Evolutionary conservation across 2,797 vertebrate species (phyloP).

Genomic region (Prunella strophiata): DNA sequence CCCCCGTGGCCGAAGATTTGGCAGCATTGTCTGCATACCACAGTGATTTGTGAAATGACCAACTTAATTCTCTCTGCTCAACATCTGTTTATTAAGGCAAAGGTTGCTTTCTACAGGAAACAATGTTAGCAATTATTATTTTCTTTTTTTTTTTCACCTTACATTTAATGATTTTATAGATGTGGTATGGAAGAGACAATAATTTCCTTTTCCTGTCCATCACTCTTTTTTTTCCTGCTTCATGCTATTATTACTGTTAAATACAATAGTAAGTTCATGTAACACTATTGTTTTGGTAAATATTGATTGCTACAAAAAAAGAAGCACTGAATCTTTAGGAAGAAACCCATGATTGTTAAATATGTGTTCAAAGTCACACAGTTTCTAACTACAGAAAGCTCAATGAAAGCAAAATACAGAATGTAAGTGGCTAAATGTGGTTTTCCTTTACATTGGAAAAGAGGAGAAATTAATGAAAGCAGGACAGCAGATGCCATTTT

Average conservation of each 20-base stretch:
- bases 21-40: not conserved
- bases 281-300: not conserved
- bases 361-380: not conserved
- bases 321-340: not conserved
- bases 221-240: not conserved
- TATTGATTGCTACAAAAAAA: not conserved
- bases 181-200: not conserved
- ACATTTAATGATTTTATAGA: not conserved
- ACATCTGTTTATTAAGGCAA: not conserved
- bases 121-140: rapidly evolving
- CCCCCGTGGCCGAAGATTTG: not conserved
- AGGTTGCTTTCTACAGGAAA: not conserved
- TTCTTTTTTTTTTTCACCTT: not conserved
- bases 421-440: rapidly evolving
- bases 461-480: not conserved
- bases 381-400: not conserved
- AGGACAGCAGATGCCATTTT: not conserved
- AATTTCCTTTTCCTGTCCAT: not conserved
- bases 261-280: not conserved
- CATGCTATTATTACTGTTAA: not conserved
- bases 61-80: not conserved
- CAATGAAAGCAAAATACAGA: not conserved
- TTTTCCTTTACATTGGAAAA: not conserved
- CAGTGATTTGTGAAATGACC: not conserved
- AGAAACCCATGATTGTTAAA: not conserved